Evolutionary conservation across 1,140 invertebrate species (phyloP), one percentile per base, ranked within the genome.

Genomic region (Meteorus sp.): DNA sequence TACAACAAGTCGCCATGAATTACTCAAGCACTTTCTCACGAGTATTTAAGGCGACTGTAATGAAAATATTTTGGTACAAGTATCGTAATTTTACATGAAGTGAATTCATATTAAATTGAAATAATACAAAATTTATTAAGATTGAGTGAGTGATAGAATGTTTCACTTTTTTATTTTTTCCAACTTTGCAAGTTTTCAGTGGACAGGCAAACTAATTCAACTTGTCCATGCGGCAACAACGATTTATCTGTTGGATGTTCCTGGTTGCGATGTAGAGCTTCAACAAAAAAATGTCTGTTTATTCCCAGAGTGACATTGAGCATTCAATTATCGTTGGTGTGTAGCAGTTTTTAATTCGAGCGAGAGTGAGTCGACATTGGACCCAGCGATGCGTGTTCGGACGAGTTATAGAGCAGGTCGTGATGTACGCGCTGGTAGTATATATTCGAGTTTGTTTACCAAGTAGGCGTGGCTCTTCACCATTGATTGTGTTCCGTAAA

Each of bases 401-500:
- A 45, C 19, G 39, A 41, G 39, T n/a, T n/a, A 29, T 29, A 29
- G 4, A 9, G 9, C 27, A 4, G 9, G 4, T 5, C 27, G 23
- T 19, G 20, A 15, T 37, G 19, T 13, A 13, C 17, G 31, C 39
- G 43, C 22, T 8, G 35, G 20, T 23, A 20, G 27, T 41, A 11
- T 39, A 44, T 20, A 19, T 44, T 15, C 13, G 41, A 5, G 15
- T 23, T 52, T 52, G 58, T 62, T 37, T n/a, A 48, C 35, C 8
- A 33, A 13, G 22, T 37, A 45, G 20, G 35, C 25, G 48, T 43
- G 33, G 43, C 35, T 58, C 56, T 59, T 43, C 17, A 48, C 57
- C 41, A 59, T 51, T 51, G 48, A 58, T 58, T 51, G 48, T 51
- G 37, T 51, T 51, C 37, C 33, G 48, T 41, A 53, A 53, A 53